These are phyloP conservation scores for Amphiprion clarkii DNA, from an alignment of 2,797 vertebrate species.

Conservation along the genomic window DNA sequence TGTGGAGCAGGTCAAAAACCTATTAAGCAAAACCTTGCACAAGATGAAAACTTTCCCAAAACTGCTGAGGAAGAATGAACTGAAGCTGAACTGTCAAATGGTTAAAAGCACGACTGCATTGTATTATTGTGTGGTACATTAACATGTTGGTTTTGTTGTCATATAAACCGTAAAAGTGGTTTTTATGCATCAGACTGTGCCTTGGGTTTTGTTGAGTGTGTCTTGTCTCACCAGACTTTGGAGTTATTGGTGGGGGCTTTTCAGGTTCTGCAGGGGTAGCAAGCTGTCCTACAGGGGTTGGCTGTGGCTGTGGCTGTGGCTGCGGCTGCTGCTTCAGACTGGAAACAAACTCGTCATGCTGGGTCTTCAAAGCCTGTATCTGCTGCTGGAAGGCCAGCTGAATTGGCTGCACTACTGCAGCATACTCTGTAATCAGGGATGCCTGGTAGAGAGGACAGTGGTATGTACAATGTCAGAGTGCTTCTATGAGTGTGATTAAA, in stretches of 20 bases:
- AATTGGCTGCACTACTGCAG: constrained; percentile 92
- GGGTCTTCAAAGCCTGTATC: constrained; percentile 93
- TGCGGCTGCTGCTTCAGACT: constrained; percentile 89
- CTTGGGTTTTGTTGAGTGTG: not conserved
- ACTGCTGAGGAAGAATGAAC: not conserved
- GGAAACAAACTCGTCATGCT: constrained; percentile 94
- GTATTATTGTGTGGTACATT: not conserved
- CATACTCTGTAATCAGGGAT: constrained; percentile 93
- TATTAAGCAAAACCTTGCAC: not conserved
- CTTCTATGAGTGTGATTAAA: not conserved
- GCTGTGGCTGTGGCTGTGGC: constrained; percentile 76
- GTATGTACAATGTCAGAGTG: not conserved
- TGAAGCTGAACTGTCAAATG: not conserved
- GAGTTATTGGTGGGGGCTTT: constrained; percentile 62
- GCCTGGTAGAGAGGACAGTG: constrained; percentile 82
- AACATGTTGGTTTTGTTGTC: not conserved
- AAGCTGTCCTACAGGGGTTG: constrained; percentile 70
- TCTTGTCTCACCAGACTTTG: constrained; percentile 83
- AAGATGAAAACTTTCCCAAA: not conserved
- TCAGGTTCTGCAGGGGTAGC: constrained; percentile 73
- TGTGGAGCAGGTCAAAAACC: not conserved
- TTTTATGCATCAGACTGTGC: not conserved
- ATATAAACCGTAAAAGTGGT: not conserved
- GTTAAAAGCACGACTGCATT: not conserved
- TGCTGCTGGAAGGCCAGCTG: constrained; percentile 98